Evolutionary conservation across 2,888 invertebrate genomes (phyloP).

Genomic region (Zhengitettix transpicula): DNA sequence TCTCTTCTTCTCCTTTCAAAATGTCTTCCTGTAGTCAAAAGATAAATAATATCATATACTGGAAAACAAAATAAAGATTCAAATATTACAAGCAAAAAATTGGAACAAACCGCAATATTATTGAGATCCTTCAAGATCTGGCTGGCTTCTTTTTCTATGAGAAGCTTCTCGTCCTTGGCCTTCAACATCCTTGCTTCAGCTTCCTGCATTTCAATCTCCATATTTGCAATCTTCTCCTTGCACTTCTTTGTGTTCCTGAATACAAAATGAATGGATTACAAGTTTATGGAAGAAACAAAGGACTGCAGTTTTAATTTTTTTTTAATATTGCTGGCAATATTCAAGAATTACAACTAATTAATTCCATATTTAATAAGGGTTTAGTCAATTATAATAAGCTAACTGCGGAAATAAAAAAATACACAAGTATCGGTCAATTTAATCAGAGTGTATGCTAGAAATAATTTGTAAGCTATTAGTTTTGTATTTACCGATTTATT

Average conservation of each 20-base stretch:
- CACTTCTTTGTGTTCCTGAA: constrained; percentile 57
- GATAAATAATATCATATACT: too few species aligned
- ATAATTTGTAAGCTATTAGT: too few species aligned
- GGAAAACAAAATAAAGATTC: too few species aligned
- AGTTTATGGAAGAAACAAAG: too few species aligned
- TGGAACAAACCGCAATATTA: constrained; percentile 13
- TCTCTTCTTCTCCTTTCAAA: constrained; percentile 9
- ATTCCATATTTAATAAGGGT: too few species aligned
- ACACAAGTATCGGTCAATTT: too few species aligned
- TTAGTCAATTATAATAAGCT: too few species aligned
- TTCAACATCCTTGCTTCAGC: constrained; percentile 42
- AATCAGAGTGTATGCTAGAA: too few species aligned
- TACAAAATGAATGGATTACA: too few species aligned
- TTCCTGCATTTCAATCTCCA: constrained; percentile 52
- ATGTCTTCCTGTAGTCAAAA: not conserved
- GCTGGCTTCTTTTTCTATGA: constrained; percentile 37
- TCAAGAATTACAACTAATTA: not conserved
- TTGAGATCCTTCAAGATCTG: constrained; percentile 21
- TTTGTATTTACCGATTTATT: too few species aligned
- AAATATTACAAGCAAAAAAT: not conserved
- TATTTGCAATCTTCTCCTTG: constrained; percentile 52
- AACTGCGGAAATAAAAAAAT: too few species aligned
- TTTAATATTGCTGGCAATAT: not conserved
- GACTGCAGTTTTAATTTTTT: too few species aligned
- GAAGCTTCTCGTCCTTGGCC: constrained; percentile 16